Base-by-base conservation (phyloP, 2,888 invertebrate species). In the Oithona nana region DNA sequence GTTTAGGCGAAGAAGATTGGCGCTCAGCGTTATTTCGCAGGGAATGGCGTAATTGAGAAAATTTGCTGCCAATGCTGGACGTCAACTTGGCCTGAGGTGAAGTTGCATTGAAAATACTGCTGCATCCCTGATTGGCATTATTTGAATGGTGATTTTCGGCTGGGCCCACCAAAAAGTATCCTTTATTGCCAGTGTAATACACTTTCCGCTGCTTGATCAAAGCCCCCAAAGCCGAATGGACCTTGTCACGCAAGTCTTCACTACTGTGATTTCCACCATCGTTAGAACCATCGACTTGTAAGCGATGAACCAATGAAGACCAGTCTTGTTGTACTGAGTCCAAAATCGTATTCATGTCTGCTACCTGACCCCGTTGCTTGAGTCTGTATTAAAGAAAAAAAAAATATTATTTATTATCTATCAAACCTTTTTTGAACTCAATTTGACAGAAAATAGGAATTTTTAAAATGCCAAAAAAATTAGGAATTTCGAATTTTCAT, bases 131-230 rank as follows among this genome's bases (percentile, higher is more conserved):
- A 16, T 16, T 39, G 39, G 8, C 39, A 39, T 16, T 16, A 28
- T 26, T 28, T 1, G 59, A 50, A 1, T 39, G 20, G 13, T n/a
- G 26, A 31, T 56, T 62, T 26, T 31, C 56, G 22, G 28, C 48
- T 3, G 62, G 56, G 20, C 24, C 28, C 3, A 62, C 62, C 16
- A 62, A 48, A 28, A 62, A 62, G 28, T 62, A 62, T 16, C 62
- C 62, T 29, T 54, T 54, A 4, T 57, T 57, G 6, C 62, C 62
- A 8, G 62, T 62, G 24, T 62, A 62, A 28, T 62, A 62, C 30
- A 62, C 62, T 49, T 66, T 66, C 20, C 67, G 56, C 55, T 67
- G 65, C 3, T 65, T 65, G 29, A 67, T 66, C 39, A 67, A 65
- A 2, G 57, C 63, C 22, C 65, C 64, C 3, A 67, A 64, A 11